Evolutionary conservation across 2,113 vertebrate species (phyloP).

Genomic region (Aix galericulata): DNA sequence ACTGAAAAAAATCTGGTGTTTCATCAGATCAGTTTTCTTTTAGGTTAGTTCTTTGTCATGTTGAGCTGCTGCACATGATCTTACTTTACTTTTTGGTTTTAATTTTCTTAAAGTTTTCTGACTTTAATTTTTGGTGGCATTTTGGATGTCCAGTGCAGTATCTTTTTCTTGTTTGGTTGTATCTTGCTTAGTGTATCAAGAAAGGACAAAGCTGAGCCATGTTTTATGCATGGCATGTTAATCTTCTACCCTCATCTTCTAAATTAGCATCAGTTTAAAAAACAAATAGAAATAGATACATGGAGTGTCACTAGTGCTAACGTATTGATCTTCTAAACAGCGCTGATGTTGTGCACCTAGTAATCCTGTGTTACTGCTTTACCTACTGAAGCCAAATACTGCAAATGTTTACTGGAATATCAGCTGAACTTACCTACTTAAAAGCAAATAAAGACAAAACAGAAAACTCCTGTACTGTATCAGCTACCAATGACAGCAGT

Average conservation of each 20-base stretch:
- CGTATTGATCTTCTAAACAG: not conserved
- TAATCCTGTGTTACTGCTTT: constrained; percentile 29
- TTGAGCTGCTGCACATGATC: not conserved
- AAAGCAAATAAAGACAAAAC: constrained; percentile 30
- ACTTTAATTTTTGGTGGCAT: not conserved
- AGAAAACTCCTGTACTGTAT: not conserved
- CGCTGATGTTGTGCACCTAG: not conserved
- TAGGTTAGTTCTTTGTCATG: not conserved
- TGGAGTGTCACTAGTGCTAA: not conserved
- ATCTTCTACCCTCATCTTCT: not conserved
- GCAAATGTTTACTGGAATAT: constrained; percentile 20
- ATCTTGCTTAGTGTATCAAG: not conserved
- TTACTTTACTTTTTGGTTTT: not conserved
- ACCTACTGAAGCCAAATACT: not conserved
- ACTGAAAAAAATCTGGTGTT: not conserved
- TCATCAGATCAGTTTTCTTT: not conserved
- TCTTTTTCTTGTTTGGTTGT: not conserved
- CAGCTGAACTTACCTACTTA: not conserved
- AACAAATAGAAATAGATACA: not conserved
- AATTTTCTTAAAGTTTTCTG: not conserved
- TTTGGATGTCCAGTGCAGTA: not conserved
- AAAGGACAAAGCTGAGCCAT: not conserved
- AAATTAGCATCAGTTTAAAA: not conserved
- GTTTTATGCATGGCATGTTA: not conserved
- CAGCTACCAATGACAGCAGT: not conserved